Conservation (phyloP, 2,888 invertebrate genomes). For the Thysanoteuthis rhombus region DNA sequence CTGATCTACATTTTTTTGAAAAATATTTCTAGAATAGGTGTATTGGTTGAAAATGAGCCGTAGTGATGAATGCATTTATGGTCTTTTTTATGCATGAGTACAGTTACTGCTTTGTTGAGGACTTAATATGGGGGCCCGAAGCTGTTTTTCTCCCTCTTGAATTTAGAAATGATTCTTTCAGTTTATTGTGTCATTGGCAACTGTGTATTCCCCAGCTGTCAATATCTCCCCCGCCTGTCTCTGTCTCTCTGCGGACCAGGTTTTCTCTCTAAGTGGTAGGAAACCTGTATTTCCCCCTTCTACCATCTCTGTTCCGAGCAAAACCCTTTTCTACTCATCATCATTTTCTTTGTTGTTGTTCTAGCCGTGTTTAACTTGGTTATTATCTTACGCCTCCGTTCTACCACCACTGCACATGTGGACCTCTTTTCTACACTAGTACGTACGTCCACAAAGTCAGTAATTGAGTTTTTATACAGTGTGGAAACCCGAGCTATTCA, state of each 20-base stretch:
- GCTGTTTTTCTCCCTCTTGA: not conserved
- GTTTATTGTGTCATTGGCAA: not conserved
- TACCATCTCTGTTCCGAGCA: not conserved
- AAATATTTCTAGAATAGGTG: not conserved
- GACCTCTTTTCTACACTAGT: too few relatives aligned
- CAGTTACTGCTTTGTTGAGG: not conserved
- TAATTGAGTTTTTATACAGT: too few relatives aligned
- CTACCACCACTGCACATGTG: not conserved
- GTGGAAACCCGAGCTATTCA: too few relatives aligned
- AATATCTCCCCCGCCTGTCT: not conserved
- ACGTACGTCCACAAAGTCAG: too few relatives aligned
- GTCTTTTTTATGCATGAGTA: not conserved
- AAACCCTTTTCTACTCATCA: not conserved
- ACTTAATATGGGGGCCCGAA: not conserved
- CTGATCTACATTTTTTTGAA: too few relatives aligned
- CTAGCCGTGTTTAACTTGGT: not conserved
- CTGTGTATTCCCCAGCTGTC: not conserved
- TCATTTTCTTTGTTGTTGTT: not conserved
- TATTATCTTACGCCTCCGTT: not conserved
- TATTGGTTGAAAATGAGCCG: not conserved
- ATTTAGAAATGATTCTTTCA: not conserved
- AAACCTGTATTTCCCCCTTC: not conserved
- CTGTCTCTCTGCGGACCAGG: not conserved
- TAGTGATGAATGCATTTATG: not conserved
- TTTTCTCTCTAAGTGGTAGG: not conserved